Conservation (phyloP, 2,113 vertebrate genomes). For the Chaenogobius annularis region DNA sequence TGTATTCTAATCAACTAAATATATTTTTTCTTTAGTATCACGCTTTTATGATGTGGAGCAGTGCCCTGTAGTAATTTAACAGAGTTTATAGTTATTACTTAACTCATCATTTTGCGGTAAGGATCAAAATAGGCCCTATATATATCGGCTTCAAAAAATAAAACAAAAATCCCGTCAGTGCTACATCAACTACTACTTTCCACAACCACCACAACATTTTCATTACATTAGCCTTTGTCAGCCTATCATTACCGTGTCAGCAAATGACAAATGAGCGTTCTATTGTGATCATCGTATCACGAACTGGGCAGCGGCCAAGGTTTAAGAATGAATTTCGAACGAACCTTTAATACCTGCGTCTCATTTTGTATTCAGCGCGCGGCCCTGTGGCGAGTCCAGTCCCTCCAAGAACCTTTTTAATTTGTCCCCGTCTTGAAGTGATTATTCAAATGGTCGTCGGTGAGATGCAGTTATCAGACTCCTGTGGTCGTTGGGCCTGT, state of each 20-base stretch:
- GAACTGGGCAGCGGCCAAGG: slow-evolving; percentile 42
- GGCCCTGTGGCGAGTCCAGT: slow-evolving; percentile 64
- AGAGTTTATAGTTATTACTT: too few species aligned
- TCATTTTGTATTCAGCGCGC: slow-evolving; percentile 73
- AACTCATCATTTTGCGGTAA: too few species aligned
- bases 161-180: too few species aligned
- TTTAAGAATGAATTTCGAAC: slow-evolving; percentile 44
- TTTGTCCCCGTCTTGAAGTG: slow-evolving; percentile 77
- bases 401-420: slow-evolving; percentile 75
- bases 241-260: slow-evolving; percentile 1
- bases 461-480: slow-evolving; percentile 77
- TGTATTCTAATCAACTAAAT: too few species aligned
- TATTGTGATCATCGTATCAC: slow-evolving; percentile 11
- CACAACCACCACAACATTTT: background rate
- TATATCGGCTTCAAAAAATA: too few species aligned
- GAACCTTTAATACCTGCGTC: slow-evolving; percentile 46
- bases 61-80: too few species aligned
- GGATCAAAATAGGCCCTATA: too few species aligned
- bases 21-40: too few species aligned
- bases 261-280: background rate
- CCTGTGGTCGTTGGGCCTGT: slow-evolving; percentile 73
- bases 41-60: too few species aligned
- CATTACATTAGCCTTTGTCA: background rate
- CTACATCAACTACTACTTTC: too few species aligned
- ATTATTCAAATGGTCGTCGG: slow-evolving; percentile 79